Evolutionary conservation across 2,888 invertebrate genomes (phyloP), one percentile per base, ranked within the genome.

Genomic region (Drosophila kanekoi): DNA sequence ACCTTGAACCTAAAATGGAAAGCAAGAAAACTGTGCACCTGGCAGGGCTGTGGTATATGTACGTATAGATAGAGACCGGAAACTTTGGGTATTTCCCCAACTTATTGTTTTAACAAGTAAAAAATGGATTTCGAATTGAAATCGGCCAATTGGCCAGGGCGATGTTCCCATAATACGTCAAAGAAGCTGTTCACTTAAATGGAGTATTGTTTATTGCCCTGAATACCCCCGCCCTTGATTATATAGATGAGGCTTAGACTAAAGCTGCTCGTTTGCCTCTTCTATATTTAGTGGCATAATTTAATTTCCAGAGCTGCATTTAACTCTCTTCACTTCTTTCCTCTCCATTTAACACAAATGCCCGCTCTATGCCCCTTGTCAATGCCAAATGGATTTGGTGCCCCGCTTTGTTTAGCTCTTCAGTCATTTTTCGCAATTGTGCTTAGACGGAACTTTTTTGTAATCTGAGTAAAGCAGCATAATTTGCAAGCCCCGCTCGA

Each of bases 351-450:
- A 28, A 28, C 28, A 28, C 28, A 28, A 28, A 28, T 28, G 28
- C 28, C 3, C 14, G 3, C 23, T 40, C 14, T 8, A 1, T 40
- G 6, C 10, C 16, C 1, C 2, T 1, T 5, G 5, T n/a, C 35
- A 11, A n/a, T 28, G n/a, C 11, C 32, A 37, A 54, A 60, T 60
- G 32, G 18, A 60, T 56, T 44, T 44, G 18, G 33, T 23, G 59
- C 28, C 16, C 11, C 20, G 14, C 14, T 44, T 60, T 60, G 60
- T 56, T 60, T 44, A 44, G 32, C 56, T 32, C 18, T n/a, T 43
- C n/a, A 54, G 43, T 44, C 43, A 44, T 37, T 60, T 56, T 33
- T 20, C 43, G 10, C 43, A 43, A 54, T 54, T 54, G 11, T 60
- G 59, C 60, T 56, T 44, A 43, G 23, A n/a, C 20, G 33, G 20